Evolutionary conservation across 2,797 vertebrate species (phyloP).

Genomic region (Sebastes oblongus): DNA sequence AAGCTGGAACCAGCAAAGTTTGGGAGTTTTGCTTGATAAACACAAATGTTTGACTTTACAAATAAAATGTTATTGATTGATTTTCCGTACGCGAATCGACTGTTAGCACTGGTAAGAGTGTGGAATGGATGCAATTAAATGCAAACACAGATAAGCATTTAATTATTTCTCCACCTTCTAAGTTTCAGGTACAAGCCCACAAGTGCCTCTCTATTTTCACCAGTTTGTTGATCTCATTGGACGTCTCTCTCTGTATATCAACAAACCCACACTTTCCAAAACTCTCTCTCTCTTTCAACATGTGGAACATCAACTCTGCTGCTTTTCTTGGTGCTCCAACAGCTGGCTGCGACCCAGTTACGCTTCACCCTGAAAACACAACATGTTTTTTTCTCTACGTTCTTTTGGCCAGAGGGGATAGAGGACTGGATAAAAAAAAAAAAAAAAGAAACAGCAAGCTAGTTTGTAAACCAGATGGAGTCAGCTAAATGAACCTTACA

Average conservation of each 20-base stretch:
- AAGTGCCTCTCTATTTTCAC: constrained; percentile 1
- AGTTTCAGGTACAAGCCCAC: neutral
- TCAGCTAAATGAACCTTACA: constrained; percentile 30
- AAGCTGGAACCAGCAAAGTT: neutral
- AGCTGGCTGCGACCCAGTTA: constrained; percentile 63
- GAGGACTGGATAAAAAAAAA: constrained; percentile 20
- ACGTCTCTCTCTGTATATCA: constrained; percentile 16
- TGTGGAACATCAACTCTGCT: constrained; percentile 49
- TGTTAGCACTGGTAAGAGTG: neutral
- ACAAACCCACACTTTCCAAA: constrained; percentile 29
- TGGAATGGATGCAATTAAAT: neutral
- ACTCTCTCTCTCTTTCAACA: constrained; percentile 7
- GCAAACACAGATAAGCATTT: neutral
- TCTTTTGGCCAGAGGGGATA: constrained; percentile 25
- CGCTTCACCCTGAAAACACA: constrained; percentile 48
- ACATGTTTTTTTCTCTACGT: constrained; percentile 40
- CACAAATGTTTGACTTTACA: neutral
- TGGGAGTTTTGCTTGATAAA: neutral
- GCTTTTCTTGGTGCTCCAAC: constrained; percentile 56
- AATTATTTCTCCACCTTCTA: neutral
- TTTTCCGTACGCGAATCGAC: neutral
- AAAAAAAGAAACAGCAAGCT: constrained; percentile 5
- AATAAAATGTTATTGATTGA: neutral
- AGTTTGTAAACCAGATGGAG: constrained; percentile 35
- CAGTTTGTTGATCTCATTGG: constrained; percentile 9